These are phyloP conservation scores for Cheirogaleus major DNA, from an alignment of 2,797 vertebrate species.

Conservation along the genomic window DNA sequence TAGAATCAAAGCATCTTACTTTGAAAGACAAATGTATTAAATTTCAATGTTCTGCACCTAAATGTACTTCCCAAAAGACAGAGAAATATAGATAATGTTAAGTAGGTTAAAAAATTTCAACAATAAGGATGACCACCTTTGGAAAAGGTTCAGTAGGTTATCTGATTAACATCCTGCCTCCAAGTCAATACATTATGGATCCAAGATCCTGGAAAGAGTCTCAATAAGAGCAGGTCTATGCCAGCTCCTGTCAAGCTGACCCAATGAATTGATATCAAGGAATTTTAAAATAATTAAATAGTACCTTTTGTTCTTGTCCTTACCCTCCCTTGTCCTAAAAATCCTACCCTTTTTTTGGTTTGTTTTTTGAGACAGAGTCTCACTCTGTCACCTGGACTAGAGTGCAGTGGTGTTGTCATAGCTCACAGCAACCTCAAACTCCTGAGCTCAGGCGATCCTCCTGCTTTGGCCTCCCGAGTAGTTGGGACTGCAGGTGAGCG, in stretches of 20 bases:
- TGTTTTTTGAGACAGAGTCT: too few relatives aligned
- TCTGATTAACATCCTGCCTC: background rate
- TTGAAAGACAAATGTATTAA: constrained; percentile 23
- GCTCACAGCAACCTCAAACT: too few relatives aligned
- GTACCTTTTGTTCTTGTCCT: background rate
- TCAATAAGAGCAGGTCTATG: background rate
- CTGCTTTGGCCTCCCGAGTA: too few relatives aligned
- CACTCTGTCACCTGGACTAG: too few relatives aligned
- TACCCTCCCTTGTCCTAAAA: background rate
- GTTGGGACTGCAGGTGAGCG: too few relatives aligned
- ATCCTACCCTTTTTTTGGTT: background rate
- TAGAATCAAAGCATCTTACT: constrained; percentile 29
- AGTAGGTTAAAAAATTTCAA: background rate
- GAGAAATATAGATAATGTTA: background rate
- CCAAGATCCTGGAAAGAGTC: background rate
- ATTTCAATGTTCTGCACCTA: constrained; percentile 54
- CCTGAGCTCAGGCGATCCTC: too few relatives aligned
- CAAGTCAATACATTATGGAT: background rate
- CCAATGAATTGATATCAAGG: background rate
- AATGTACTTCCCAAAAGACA: constrained; percentile 20
- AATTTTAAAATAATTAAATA: background rate
- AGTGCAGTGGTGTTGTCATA: too few relatives aligned
- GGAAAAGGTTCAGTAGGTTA: background rate
- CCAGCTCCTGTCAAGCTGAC: background rate
- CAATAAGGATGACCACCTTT: background rate